Evolutionary conservation across 2,113 vertebrate species (phyloP), one percentile per base, ranked within the genome.

Genomic region (Bombycilla garrulus): DNA sequence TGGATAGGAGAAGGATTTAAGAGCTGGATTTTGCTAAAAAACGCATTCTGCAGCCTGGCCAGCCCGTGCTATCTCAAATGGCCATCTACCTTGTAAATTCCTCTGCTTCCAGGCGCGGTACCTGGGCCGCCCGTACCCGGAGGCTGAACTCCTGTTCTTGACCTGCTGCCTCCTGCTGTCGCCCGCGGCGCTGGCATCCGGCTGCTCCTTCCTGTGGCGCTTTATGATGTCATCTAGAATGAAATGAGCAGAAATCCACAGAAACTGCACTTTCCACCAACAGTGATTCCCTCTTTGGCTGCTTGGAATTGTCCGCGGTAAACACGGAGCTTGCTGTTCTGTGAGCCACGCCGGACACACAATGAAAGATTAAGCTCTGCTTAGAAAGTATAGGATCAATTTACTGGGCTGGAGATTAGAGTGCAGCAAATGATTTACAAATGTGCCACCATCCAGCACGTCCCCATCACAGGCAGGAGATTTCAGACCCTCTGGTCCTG

Each of bases 161-260:
- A 82, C 67, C 86, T 70, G 94, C 58, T 82, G 95, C 86, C 51
- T 86, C 28, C 17, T 81, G 50, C 81, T 20, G 23, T 82, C 47
- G 9, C 82, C 73, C 2, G 1, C 0, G 2, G 82, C 0, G 2
- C 90, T 88, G 62, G 47, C 15, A 4, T 40, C 78, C 12, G n/a
- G 21, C 16, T 80, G 42, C 57, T 95, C 97, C 6, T 95, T 93
- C 89, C 91, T 81, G 40, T 93, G 97, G 33, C 72, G 90, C 18
- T 79, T 88, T 92, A 97, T 97, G 72, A 97, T 97, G 50, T 97
- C 97, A 92, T 97, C 97, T 98, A 57, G n/a, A 95, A 91, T 0
- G 3, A 86, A 97, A 95, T 6, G 60, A 91, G 26, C 51, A 65
- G 47, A 94, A 94, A 45, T 23, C 33, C 79, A 54, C 25, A 31